A percentile compares a stretch with the other conserved stretches of the same genome.
Conservation (phyloP, 2,888 invertebrate genomes). For the Aporophyla nigra region DNA sequence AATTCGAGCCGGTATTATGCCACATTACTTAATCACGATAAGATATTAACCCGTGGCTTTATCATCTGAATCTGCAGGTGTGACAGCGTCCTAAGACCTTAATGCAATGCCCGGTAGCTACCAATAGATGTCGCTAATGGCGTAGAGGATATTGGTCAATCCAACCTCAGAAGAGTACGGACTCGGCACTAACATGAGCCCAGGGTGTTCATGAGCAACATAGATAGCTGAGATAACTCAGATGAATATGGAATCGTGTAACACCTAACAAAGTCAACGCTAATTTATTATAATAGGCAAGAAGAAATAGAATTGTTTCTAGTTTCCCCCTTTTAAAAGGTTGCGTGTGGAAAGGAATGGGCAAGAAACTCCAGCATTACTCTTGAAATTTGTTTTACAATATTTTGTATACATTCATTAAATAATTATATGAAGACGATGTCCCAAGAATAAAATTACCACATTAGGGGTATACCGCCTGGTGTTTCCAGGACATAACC, state of each 20-base stretch:
- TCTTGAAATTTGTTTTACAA: too few relatives aligned
- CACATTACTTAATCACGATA: constrained; percentile 50
- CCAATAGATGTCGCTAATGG: constrained; percentile 36
- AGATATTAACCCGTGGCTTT: constrained; percentile 20
- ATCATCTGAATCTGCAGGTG: background rate
- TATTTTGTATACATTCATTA: too few relatives aligned
- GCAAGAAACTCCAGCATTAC: too few relatives aligned
- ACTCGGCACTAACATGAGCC: background rate
- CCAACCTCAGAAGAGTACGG: background rate
- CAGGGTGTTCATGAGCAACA: constrained; percentile 2
- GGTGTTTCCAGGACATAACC: background rate
- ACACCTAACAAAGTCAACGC: too few relatives aligned
- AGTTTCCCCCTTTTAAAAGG: too few relatives aligned
- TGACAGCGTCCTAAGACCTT: constrained; percentile 4
- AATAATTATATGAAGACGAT: too few relatives aligned
- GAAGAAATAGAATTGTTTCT: too few relatives aligned
- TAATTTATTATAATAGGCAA: too few relatives aligned
- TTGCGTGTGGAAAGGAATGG: too few relatives aligned
- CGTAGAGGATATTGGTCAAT: background rate
- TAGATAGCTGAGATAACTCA: background rate
- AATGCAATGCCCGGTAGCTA: background rate
- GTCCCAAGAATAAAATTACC: too few relatives aligned
- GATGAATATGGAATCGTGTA: background rate
- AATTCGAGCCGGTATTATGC: constrained; percentile 59
- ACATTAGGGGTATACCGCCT: background rate